Percentiles rank a stretch among this genome's conserved stretches.
Conservation (phyloP, 2,888 invertebrate species). For the Xanthorhoe spadicearia region DNA sequence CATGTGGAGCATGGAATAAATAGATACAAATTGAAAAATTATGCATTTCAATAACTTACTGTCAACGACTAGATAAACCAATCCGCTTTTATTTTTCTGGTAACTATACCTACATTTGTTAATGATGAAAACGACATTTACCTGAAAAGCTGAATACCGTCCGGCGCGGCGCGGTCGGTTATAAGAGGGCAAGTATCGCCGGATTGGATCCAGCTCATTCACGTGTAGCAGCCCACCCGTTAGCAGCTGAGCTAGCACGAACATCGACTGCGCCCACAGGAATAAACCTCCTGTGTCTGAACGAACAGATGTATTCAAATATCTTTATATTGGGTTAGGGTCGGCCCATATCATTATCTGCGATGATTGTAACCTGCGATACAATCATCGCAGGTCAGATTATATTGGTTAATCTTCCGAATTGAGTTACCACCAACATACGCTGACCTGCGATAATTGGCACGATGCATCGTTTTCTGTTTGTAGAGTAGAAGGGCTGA, state of each 20-base stretch:
- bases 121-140: conserved; percentile 34
- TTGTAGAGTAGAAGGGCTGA: too few relatives aligned
- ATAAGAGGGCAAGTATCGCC: conserved; percentile 97
- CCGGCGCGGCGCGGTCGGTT: conserved; percentile 96
- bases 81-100: too few relatives aligned
- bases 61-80: too few relatives aligned
- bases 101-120: neutral
- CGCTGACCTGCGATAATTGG: too few relatives aligned
- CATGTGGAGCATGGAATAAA: conserved; percentile 63
- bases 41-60: too few relatives aligned
- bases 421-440: too few relatives aligned
- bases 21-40: conserved; percentile 12
- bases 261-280: conserved; percentile 98
- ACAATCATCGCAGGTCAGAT: too few relatives aligned
- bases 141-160: conserved; percentile 99
- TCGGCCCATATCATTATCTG: too few relatives aligned
- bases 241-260: conserved; percentile 95
- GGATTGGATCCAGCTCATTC: conserved; percentile 97
- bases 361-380: too few relatives aligned
- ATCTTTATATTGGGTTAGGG: neutral
- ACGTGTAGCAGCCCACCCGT: conserved; percentile 95
- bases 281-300: conserved; percentile 87
- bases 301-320: neutral
- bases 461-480: too few relatives aligned
- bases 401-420: too few relatives aligned